Percentiles rank a stretch among this genome's conserved stretches.
phyloP scores from a whole-genome alignment of 2,888 invertebrate species.

The Platypus cylindrus region DNA sequence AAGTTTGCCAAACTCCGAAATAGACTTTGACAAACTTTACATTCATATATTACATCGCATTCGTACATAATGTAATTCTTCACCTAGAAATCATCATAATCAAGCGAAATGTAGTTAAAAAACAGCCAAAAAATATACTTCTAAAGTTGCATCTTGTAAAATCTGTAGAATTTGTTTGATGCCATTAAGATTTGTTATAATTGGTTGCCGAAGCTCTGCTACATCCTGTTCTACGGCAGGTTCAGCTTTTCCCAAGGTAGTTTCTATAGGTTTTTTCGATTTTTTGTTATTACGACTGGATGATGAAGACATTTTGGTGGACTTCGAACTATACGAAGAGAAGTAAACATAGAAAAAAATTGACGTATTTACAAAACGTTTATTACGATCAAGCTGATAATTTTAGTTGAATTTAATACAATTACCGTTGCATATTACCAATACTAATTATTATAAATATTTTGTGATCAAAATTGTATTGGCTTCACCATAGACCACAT shows the following conservation, averaged over 20 bases:
- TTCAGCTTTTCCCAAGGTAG: constrained; percentile 27
- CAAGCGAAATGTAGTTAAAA: background rate
- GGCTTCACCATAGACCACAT: too few species aligned
- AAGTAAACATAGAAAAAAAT: too few species aligned
- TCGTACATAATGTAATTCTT: constrained; percentile 63
- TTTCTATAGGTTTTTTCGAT: constrained; percentile 25
- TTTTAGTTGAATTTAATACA: too few species aligned
- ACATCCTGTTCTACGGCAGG: constrained; percentile 26
- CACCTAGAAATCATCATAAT: constrained; percentile 42
- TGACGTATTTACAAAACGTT: too few species aligned
- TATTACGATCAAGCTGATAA: too few species aligned
- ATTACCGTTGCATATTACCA: too few species aligned
- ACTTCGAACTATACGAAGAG: too few species aligned
- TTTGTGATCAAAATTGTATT: too few species aligned
- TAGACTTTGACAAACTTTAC: constrained; percentile 73
- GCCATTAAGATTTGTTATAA: constrained; percentile 54
- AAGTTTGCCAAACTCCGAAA: constrained; percentile 82
- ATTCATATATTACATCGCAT: constrained; percentile 83
- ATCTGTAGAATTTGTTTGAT: constrained; percentile 58
- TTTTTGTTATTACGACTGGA: too few species aligned
- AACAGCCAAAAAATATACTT: constrained; percentile 40
- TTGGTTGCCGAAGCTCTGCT: constrained; percentile 45
- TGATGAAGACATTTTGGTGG: too few species aligned
- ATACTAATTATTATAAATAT: too few species aligned
- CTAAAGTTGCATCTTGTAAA: constrained; percentile 61